A percentile compares a stretch with the other conserved stretches of the same genome.
phyloP scores from a whole-genome alignment of 2,888 invertebrate species.

The Tipula lateralis region DNA sequence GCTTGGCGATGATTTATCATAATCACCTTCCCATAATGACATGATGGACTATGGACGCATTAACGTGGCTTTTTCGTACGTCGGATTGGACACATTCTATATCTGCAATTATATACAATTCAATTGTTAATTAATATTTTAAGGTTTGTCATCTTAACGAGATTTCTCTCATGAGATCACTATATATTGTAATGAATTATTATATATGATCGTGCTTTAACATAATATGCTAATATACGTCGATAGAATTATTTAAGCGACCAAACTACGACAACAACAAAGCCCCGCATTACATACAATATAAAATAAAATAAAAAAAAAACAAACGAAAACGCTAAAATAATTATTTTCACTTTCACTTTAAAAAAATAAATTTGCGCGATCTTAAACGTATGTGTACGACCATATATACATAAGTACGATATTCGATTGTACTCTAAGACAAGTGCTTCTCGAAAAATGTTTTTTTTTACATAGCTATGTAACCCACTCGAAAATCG shows the following conservation, averaged over 20 bases:
- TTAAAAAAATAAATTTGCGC: neutral
- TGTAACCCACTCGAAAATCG: neutral
- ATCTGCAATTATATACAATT: neutral
- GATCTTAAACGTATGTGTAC: neutral
- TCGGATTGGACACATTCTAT: neutral
- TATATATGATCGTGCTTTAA: neutral
- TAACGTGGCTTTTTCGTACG: neutral
- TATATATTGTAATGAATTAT: neutral
- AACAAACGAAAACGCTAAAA: neutral
- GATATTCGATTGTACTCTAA: neutral
- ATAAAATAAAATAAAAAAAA: neutral
- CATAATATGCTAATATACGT: neutral
- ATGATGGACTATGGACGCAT: neutral
- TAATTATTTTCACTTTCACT: slow-evolving; percentile 20
- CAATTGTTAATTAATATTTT: neutral
- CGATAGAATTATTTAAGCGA: neutral
- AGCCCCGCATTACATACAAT: neutral
- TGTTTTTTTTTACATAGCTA: neutral
- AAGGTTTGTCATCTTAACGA: neutral
- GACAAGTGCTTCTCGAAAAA: neutral
- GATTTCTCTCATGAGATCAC: neutral
- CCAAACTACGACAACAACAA: neutral
- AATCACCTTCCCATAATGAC: slow-evolving; percentile 11
- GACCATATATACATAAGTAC: too few relatives aligned
- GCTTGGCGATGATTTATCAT: neutral